Percentiles rank a stretch among this genome's conserved stretches.
Evolutionary conservation across 2,888 invertebrate genomes (phyloP).

Genomic region (Acrobasis consociella): DNA sequence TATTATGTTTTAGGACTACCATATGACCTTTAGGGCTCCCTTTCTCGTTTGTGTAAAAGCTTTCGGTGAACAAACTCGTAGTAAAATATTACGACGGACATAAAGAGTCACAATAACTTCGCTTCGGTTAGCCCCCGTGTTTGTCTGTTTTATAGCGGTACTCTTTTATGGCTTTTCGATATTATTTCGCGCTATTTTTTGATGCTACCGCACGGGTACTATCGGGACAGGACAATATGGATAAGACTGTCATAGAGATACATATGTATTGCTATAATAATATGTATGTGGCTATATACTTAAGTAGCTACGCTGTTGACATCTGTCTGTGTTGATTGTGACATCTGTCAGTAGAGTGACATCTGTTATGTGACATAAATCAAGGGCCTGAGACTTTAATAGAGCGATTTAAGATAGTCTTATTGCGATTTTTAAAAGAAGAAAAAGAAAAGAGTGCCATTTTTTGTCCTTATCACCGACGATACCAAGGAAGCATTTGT

Average conservation of each 20-base stretch:
- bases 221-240: conserved; percentile 44
- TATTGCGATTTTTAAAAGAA: too few species aligned
- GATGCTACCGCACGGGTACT: conserved; percentile 52
- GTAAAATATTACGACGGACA: conserved; percentile 78
- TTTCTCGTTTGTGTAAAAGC: conserved; percentile 54
- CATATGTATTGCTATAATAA: too few species aligned
- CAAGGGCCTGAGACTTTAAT: too few species aligned
- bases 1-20: conserved; percentile 15
- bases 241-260: conserved; percentile 31
- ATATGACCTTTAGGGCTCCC: conserved; percentile 20
- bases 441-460: too few species aligned
- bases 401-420: too few species aligned
- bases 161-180: conserved; percentile 77
- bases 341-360: too few species aligned
- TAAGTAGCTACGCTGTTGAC: too few species aligned
- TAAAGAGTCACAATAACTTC: conserved; percentile 76
- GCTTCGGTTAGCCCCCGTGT: conserved; percentile 74
- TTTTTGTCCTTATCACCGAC: too few species aligned
- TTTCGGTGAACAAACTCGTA: conserved; percentile 63
- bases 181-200: conserved; percentile 78
- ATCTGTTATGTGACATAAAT: too few species aligned
- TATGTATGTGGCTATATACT: too few species aligned
- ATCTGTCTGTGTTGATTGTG: too few species aligned
- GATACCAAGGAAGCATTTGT: too few species aligned
- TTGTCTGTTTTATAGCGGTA: conserved; percentile 79